Evolutionary conservation across 1,140 invertebrate species (phyloP).

Genomic region (Drosophila tani): DNA sequence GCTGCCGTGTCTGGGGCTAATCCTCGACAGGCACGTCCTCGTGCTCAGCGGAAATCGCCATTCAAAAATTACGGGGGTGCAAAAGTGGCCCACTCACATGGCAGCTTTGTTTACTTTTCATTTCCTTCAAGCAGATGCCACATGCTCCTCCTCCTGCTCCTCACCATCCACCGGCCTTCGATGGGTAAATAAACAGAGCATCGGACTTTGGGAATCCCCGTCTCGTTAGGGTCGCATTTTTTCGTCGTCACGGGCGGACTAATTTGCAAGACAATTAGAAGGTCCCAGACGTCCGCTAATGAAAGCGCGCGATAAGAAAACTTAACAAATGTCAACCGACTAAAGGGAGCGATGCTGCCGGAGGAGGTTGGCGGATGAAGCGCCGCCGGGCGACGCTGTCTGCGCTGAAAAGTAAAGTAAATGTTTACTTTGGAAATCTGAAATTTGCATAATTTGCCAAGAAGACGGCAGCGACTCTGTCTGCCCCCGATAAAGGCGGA

Average conservation of each 20-base stretch:
- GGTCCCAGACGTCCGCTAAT: conserved; percentile 76
- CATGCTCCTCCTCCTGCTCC: conserved; percentile 35
- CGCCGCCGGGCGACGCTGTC: conserved; percentile 49
- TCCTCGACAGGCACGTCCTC: conserved; percentile 73
- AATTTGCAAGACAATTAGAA: conserved; percentile 84
- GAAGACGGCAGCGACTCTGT: conserved; percentile 29
- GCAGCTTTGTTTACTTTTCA: conserved; percentile 75
- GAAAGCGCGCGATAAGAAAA: conserved; percentile 79
- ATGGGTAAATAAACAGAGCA: conserved; percentile 60
- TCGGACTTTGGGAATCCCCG: conserved; percentile 29
- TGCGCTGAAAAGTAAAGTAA: conserved; percentile 82
- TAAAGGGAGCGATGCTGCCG: conserved; percentile 13
- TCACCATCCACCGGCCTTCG: conserved; percentile 31
- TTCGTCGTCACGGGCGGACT: conserved; percentile 49
- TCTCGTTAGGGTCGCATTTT: conserved; percentile 54
- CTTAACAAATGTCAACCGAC: conserved; percentile 72
- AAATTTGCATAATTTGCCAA: conserved; percentile 84
- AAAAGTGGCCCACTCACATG: conserved; percentile 30
- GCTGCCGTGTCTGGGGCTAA: conserved; percentile 67
- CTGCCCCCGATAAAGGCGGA: conserved; percentile 60
- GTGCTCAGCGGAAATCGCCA: conserved; percentile 55
- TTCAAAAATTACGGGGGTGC: conserved; percentile 58
- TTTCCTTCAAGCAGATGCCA: conserved; percentile 76
- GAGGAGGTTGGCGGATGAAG: conserved; percentile 7
- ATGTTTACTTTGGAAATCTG: conserved; percentile 82